Conservation (phyloP, 2,888 invertebrate genomes). For the Myopa testacea region DNA sequence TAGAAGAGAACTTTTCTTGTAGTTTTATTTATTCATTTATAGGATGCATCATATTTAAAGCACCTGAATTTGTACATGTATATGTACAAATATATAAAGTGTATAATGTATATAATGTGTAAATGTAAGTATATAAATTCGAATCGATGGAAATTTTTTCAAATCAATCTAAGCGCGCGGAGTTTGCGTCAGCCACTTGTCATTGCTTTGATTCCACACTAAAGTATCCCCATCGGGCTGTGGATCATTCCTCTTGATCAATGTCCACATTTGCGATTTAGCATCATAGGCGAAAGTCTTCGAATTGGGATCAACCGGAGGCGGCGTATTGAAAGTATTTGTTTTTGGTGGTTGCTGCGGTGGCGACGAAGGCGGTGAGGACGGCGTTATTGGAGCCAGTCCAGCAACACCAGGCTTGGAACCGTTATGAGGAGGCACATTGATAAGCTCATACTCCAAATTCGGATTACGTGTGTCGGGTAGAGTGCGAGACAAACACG, state of each 20-base stretch:
- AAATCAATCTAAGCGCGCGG: constrained; percentile 35
- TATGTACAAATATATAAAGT: background rate
- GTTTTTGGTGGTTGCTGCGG: constrained; percentile 40
- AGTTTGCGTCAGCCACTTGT: constrained; percentile 62
- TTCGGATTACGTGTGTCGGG: constrained; percentile 55
- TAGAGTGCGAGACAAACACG: constrained; percentile 19
- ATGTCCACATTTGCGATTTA: constrained; percentile 56
- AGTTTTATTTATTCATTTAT: no score
- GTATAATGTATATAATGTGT: background rate
- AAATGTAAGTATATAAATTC: background rate
- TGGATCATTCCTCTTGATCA: constrained; percentile 54
- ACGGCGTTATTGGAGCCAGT: constrained; percentile 52
- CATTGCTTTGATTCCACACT: constrained; percentile 64
- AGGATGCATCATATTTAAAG: no score
- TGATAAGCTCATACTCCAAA: constrained; percentile 63
- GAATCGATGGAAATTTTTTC: background rate
- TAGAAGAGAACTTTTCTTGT: no score
- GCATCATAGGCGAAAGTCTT: constrained; percentile 62
- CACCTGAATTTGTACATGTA: background rate
- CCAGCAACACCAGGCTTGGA: constrained; percentile 44
- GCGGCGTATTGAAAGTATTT: constrained; percentile 52
- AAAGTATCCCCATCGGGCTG: constrained; percentile 56
- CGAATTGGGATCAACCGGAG: constrained; percentile 53
- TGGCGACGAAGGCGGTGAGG: constrained; percentile 49
- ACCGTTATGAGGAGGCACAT: constrained; percentile 36